Conservation (phyloP, 2,797 vertebrate genomes). For the Remorina albescens region DNA sequence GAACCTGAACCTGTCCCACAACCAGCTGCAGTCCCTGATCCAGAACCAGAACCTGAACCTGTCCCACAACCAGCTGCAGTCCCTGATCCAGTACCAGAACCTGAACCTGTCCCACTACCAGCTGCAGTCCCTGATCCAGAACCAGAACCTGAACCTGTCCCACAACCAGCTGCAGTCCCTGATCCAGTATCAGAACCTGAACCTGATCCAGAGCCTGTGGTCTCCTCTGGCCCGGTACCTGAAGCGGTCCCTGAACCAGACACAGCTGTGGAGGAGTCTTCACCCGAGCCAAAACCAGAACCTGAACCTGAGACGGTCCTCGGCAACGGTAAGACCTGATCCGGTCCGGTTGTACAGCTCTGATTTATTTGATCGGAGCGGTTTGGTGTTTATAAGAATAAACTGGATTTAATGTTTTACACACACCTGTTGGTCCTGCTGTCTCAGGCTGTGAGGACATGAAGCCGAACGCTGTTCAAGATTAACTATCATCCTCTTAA, state of each 20-base stretch:
- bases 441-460: neutral
- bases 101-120: constrained; percentile 14
- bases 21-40: neutral
- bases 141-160: neutral
- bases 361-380: too few relatives aligned
- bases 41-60: constrained; percentile 6
- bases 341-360: too few relatives aligned
- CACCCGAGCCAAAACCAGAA: constrained; percentile 26
- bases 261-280: constrained; percentile 4
- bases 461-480: constrained; percentile 24
- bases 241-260: constrained; percentile 9
- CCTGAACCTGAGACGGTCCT: constrained; percentile 32
- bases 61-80: constrained; percentile 6
- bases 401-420: too few relatives aligned
- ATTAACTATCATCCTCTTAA: constrained; percentile 32
- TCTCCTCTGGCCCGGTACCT: neutral
- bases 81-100: constrained; percentile 8
- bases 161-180: neutral
- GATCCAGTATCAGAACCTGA: constrained; percentile 20
- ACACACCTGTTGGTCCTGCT: constrained; percentile 6
- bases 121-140: neutral
- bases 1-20: constrained; percentile 15
- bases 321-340: constrained; percentile 43
- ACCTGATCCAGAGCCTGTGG: constrained; percentile 5
- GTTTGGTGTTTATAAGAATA: too few relatives aligned